Base-by-base conservation (phyloP, 2,797 vertebrate genomes). In the Nannoperca australis region DNA sequence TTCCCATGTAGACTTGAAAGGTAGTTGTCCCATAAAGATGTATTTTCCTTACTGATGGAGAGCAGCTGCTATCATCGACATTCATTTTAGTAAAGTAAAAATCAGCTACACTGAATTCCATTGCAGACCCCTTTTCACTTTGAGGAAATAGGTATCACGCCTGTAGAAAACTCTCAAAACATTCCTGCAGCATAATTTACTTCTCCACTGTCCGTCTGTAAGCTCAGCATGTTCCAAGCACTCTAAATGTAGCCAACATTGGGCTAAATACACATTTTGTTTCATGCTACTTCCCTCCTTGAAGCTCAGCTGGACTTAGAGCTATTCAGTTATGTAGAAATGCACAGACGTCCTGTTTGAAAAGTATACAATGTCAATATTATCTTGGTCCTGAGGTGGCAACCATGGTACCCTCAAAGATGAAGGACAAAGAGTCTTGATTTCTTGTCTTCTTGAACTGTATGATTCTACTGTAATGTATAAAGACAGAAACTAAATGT, bases 291-390 rank as follows among this genome's bases (percentile, higher is more conserved):
- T 56, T 17, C 6, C 32, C 27, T 69, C 38, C 56, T 68, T 24
- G 20, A 61, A 32, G 36, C 15, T 53, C 45, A 45, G 14, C 47
- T 40, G 50, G 27, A 47, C 1, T 3, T 3, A 27, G 13, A 15
- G 5, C 34, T 73, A 7, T 44, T 55, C 15, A 65, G 50, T 24
- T n/a, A 62, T 62, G 22, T 32, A 71, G 44, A 54, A 53, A 32
- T 7, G 34, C 58, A 34, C 36, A 27, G 27, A 36, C 3, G 1
- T 38, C 64, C 7, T 66, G 45, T 36, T 17, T 50, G 47, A 56
- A 45, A 53, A 22, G 64, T 40, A 38, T 1, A 22, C 66, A 70
- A 6, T 60, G 32, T 50, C 9, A 18, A 18, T 50, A 40, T 49
- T 50, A 34, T 60, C n/a, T 49, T 20, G 20, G 17, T 17, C 12